These are phyloP conservation scores for Hyposoter didymator DNA, from an alignment of 2,888 invertebrate species.

Conservation along the genomic window DNA sequence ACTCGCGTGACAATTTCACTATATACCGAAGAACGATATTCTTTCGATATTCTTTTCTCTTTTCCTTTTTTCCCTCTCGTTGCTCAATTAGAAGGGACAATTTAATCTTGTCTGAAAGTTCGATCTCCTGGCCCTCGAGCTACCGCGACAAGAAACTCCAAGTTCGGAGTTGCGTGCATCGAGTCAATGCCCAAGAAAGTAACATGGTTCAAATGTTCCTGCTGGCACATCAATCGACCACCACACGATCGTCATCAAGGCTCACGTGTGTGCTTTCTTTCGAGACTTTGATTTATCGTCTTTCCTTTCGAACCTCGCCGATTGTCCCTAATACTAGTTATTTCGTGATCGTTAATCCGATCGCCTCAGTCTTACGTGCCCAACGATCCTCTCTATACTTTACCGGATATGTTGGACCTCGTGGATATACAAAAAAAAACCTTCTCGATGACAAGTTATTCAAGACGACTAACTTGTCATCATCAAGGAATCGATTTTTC, in stretches of 20 bases:
- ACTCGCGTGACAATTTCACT: constrained; percentile 61
- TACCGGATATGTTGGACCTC: constrained; percentile 27
- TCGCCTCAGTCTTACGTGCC: constrained; percentile 35
- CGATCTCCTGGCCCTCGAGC: constrained; percentile 60
- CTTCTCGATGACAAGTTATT: neutral
- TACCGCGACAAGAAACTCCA: constrained; percentile 45
- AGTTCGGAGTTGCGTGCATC: constrained; percentile 75
- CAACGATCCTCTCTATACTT: constrained; percentile 55
- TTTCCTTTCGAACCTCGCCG: constrained; percentile 76
- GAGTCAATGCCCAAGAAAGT: constrained; percentile 74
- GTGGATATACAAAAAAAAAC: neutral
- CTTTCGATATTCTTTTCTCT: constrained; percentile 39
- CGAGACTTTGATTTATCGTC: constrained; percentile 77
- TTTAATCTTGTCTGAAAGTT: constrained; percentile 68
- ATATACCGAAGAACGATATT: constrained; percentile 45
- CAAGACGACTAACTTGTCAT: neutral
- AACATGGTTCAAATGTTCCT: constrained; percentile 42
- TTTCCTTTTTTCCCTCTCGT: constrained; percentile 53
- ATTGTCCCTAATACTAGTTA: constrained; percentile 78
- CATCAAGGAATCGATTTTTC: neutral
- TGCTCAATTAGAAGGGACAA: constrained; percentile 68
- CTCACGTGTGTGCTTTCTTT: constrained; percentile 68
- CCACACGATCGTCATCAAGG: constrained; percentile 46
- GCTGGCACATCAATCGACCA: constrained; percentile 60
- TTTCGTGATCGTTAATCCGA: constrained; percentile 70